Conservation (phyloP, 2,113 vertebrate species). For the Tiliqua scincoides region DNA sequence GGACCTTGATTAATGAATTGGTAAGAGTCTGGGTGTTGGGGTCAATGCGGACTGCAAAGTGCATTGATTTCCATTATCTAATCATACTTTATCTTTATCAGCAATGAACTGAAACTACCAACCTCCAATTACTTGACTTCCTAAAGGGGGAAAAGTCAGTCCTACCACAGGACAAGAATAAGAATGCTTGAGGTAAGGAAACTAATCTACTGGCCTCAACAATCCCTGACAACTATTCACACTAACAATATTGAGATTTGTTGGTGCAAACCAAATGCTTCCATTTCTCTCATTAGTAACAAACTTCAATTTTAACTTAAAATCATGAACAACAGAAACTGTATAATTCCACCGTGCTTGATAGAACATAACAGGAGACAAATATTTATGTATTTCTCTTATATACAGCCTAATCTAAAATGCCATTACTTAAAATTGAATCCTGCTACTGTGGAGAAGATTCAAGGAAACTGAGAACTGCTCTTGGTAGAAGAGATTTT, state of each 20-base stretch:
- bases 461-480: neutral
- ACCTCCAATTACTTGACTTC: conserved; percentile 80
- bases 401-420: conserved; percentile 61
- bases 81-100: conserved; percentile 82
- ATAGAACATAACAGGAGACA: conserved; percentile 47
- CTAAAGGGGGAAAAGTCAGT: conserved; percentile 60
- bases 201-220: conserved; percentile 81
- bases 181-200: conserved; percentile 79
- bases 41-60: conserved; percentile 71
- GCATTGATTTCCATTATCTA: conserved; percentile 64
- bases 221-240: conserved; percentile 79
- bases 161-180: conserved; percentile 75
- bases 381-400: conserved; percentile 52
- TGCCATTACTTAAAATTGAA: neutral
- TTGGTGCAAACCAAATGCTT: conserved; percentile 78
- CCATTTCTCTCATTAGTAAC: conserved; percentile 74
- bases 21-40: conserved; percentile 61
- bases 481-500: too few species aligned
- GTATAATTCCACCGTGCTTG: conserved; percentile 55
- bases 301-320: conserved; percentile 76
- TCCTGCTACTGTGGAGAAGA: conserved; percentile 7
- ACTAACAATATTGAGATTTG: conserved; percentile 80
- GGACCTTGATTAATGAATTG: conserved; percentile 73
- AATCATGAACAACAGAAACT: conserved; percentile 56
- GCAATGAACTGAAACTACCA: conserved; percentile 79